Evolutionary conservation across 2,888 invertebrate species (phyloP), one percentile per base, ranked within the genome.

Genomic region (Didymodactylos carnosus): DNA sequence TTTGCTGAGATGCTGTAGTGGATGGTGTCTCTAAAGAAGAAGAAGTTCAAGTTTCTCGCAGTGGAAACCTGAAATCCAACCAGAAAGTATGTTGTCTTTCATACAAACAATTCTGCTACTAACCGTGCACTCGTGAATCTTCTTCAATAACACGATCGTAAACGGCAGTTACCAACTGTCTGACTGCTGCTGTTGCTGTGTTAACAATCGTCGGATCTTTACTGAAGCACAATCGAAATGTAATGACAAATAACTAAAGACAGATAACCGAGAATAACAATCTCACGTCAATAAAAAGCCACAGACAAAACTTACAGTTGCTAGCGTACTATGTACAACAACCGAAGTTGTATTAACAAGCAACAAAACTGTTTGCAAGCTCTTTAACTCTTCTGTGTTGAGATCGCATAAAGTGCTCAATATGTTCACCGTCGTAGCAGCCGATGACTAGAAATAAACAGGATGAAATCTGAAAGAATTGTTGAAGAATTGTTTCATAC

Each of bases 121-220:
- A n/a, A n/a, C n/a, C n/a, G n/a, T n/a, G n/a, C n/a, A n/a, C n/a
- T n/a, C 53, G 77, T 41, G 78, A 79, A 75, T 83, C 82, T 76
- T 84, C 83, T 8, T 79, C 79, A 10, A 83, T 77, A n/a, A 85
- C 84, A 69, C 86, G 77, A 77, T 86, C 86, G 80, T 85, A 85
- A 53, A 86, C 84, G 73, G 93, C 86, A 29, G 92, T 91, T 29
- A 95, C 93, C 39, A 97, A 86, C 81, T 98, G 97, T 29, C 97
- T 86, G 39, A 98, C 93, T 1, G 95, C 95, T 41, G 98, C 98
- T 2, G 95, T 94, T 11, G 97, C 97, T 16, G 97, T 94, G 83
- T 95, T 97, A 71, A 91, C 91, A 62, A 94, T 94, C 76, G 93
- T 93, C 3, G 90, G 88, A 85, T 97, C 95, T 83, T 92, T 91